Evolutionary conservation across 2,797 vertebrate genomes (phyloP).

Genomic region (Pseudopleuronectes americanus): DNA sequence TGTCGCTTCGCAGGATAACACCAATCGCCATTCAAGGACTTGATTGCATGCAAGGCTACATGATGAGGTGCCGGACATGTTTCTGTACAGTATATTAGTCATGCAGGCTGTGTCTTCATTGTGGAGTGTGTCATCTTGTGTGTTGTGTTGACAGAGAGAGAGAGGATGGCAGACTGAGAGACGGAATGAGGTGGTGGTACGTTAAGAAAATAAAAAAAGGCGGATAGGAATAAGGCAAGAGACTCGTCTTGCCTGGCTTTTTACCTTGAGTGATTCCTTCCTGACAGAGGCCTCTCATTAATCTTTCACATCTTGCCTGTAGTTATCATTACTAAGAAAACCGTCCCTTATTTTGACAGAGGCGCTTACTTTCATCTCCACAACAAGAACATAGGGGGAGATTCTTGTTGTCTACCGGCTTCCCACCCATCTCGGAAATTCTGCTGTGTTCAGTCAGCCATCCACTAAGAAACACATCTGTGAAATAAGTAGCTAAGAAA

Average conservation of each 20-base stretch:
- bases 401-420: conserved; percentile 58
- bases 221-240: conserved; percentile 16
- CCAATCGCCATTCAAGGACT: conserved; percentile 41
- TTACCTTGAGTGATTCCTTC: conserved; percentile 58
- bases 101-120: conserved; percentile 22
- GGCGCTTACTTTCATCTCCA: conserved; percentile 67
- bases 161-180: conserved; percentile 18
- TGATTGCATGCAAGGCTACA: conserved; percentile 53
- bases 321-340: conserved; percentile 68
- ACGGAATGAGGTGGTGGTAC: not conserved
- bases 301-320: conserved; percentile 65
- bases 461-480: conserved; percentile 24
- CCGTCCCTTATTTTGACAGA: conserved; percentile 56
- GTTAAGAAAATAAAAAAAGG: conserved; percentile 9
- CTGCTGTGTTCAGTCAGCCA: conserved; percentile 46
- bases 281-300: conserved; percentile 58
- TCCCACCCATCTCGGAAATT: conserved; percentile 43
- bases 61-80: conserved; percentile 26
- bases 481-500: no score
- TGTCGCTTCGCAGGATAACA: conserved; percentile 55
- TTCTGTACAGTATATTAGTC: conserved; percentile 28
- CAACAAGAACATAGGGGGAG: conserved; percentile 20
- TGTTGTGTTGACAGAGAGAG: conserved; percentile 3
- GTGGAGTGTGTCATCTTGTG: conserved; percentile 31
- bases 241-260: conserved; percentile 25